Evolutionary conservation across 2,888 invertebrate species (phyloP).

Genomic region (Acrocyrtus sp.): DNA sequence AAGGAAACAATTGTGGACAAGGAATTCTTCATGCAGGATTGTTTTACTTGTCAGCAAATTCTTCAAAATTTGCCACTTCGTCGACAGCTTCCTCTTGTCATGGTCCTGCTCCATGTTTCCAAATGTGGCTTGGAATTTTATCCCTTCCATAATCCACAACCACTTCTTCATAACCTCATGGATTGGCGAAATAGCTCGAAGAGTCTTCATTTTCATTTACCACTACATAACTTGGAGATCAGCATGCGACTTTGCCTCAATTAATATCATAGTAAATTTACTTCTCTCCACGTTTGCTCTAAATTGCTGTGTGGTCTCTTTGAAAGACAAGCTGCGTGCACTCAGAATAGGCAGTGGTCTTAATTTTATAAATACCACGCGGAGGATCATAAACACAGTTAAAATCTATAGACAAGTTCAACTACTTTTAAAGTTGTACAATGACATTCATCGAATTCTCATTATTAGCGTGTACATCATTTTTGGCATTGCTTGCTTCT

Average conservation of each 20-base stretch:
- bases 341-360: neutral
- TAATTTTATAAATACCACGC: neutral
- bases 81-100: neutral
- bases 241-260: neutral
- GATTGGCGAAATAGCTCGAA: neutral
- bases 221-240: constrained; percentile 3
- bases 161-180: neutral
- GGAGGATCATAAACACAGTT: neutral
- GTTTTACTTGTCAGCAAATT: neutral
- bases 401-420: neutral
- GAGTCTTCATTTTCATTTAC: neutral
- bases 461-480: neutral
- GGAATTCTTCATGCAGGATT: neutral
- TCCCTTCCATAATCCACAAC: neutral
- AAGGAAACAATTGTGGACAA: neutral
- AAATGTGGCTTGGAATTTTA: constrained; percentile 3
- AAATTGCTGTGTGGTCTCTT: neutral
- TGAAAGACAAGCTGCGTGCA: neutral
- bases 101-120: constrained; percentile 2
- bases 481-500: neutral
- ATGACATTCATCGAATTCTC: neutral
- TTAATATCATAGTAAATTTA: constrained; percentile 9
- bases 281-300: constrained; percentile 1
- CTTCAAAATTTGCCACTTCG: neutral
- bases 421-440: neutral